Conservation (phyloP, 2,797 vertebrate species). For the Sardinella longiceps region DNA sequence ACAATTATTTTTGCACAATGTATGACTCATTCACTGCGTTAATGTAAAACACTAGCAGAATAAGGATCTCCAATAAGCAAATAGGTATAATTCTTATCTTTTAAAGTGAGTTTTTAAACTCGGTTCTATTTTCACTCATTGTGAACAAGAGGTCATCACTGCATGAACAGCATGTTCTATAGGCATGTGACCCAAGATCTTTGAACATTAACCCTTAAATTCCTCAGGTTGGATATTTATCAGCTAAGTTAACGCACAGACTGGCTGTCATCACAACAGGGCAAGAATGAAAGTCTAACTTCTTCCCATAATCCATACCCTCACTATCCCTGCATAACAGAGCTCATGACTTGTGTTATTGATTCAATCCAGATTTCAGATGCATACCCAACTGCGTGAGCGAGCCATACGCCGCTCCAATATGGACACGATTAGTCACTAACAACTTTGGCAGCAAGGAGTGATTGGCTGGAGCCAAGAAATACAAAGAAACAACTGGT, state of each 20-base stretch:
- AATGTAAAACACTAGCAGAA: background rate
- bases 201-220: background rate
- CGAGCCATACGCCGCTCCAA: background rate
- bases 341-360: background rate
- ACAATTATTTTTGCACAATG: background rate
- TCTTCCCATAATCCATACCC: background rate
- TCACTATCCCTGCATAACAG: background rate
- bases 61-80: background rate
- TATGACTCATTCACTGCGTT: background rate
- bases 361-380: background rate
- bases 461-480: background rate
- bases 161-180: background rate
- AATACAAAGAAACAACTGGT: background rate
- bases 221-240: background rate
- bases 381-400: background rate
- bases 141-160: background rate
- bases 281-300: background rate
- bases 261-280: background rate
- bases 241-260: background rate
- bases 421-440: conserved; percentile 6
- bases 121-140: background rate
- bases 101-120: background rate
- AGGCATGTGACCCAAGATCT: background rate
- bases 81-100: background rate
- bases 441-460: background rate